These are phyloP conservation scores for Dexiosoma caninum DNA, from an alignment of 2,888 invertebrate species.

Conservation along the genomic window DNA sequence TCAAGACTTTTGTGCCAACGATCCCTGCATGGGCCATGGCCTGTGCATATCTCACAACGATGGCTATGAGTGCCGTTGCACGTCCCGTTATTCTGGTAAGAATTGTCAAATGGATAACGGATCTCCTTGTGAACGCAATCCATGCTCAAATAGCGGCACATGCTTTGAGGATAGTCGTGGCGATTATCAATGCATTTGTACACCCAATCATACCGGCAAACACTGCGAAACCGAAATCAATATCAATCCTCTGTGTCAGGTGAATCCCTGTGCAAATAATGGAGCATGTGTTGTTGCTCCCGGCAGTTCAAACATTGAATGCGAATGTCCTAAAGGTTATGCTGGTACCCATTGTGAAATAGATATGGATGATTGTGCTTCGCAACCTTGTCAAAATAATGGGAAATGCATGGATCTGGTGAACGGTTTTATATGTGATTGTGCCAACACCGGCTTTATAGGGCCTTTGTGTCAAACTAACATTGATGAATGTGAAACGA, in stretches of 20 bases:
- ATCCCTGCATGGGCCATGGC: constrained; percentile 91
- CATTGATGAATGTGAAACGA: constrained; percentile 86
- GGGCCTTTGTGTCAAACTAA: constrained; percentile 87
- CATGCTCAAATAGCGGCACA: constrained; percentile 86
- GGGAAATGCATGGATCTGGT: constrained; percentile 86
- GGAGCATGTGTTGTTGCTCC: constrained; percentile 85
- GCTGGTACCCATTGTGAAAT: constrained; percentile 79
- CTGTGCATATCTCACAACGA: constrained; percentile 86
- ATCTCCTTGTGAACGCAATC: constrained; percentile 83
- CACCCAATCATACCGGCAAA: constrained; percentile 82
- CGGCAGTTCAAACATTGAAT: constrained; percentile 80
- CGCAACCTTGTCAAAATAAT: constrained; percentile 84
- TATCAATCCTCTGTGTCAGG: constrained; percentile 84
- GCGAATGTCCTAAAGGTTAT: constrained; percentile 81
- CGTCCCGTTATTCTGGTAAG: constrained; percentile 89
- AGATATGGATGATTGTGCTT: constrained; percentile 87
- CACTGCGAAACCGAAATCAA: constrained; percentile 86
- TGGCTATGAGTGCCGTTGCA: constrained; percentile 89
- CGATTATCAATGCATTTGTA: constrained; percentile 85
- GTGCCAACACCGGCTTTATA: constrained; percentile 85
- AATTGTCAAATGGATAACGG: constrained; percentile 91
- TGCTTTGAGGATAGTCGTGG: constrained; percentile 85
- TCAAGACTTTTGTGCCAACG: constrained; percentile 84
- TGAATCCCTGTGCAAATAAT: constrained; percentile 88
- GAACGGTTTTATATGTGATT: constrained; percentile 88